A percentile compares a stretch with the other conserved stretches of the same genome.
Conservation (phyloP, 2,797 vertebrate species). For the Amphiprion clarkii region DNA sequence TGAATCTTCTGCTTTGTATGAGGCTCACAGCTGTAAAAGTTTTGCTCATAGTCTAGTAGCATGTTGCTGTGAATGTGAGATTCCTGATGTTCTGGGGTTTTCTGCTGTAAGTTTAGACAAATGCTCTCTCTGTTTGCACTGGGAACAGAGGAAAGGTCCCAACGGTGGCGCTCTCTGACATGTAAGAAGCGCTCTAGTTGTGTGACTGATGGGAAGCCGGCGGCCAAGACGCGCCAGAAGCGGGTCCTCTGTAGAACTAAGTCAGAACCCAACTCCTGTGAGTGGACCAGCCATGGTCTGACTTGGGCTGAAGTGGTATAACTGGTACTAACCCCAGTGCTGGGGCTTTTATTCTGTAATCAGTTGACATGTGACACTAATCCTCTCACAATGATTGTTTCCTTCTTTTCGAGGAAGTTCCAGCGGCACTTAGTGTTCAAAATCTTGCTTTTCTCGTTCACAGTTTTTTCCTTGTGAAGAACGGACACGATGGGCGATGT, state of each 20-base stretch:
- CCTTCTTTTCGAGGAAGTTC: conserved; percentile 53
- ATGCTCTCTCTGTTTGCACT: conserved; percentile 62
- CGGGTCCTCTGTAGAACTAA: conserved; percentile 56
- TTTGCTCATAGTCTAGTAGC: not conserved
- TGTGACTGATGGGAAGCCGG: conserved; percentile 34
- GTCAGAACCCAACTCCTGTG: conserved; percentile 68
- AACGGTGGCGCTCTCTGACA: conserved; percentile 43
- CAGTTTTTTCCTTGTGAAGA: conserved; percentile 52
- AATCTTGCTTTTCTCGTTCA: conserved; percentile 62
- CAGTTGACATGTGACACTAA: conserved; percentile 62
- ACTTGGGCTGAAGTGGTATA: conserved; percentile 64
- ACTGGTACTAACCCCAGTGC: conserved; percentile 75
- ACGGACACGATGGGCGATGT: conserved; percentile 20
- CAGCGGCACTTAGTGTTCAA: conserved; percentile 12
- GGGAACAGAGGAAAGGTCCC: conserved; percentile 58
- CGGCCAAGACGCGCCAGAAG: conserved; percentile 41
- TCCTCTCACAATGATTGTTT: conserved; percentile 46
- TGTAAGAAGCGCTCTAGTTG: conserved; percentile 51
- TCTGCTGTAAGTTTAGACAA: conserved; percentile 26
- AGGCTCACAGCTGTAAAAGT: conserved; percentile 7
- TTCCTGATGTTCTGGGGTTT: conserved; percentile 8
- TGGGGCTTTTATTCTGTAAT: conserved; percentile 53
- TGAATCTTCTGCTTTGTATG: conserved; percentile 20
- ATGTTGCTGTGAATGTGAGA: conserved; percentile 35
- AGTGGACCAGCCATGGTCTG: conserved; percentile 74